Evolutionary conservation across 1,140 invertebrate genomes (phyloP).

Genomic region (Drosophila kurseongensis): DNA sequence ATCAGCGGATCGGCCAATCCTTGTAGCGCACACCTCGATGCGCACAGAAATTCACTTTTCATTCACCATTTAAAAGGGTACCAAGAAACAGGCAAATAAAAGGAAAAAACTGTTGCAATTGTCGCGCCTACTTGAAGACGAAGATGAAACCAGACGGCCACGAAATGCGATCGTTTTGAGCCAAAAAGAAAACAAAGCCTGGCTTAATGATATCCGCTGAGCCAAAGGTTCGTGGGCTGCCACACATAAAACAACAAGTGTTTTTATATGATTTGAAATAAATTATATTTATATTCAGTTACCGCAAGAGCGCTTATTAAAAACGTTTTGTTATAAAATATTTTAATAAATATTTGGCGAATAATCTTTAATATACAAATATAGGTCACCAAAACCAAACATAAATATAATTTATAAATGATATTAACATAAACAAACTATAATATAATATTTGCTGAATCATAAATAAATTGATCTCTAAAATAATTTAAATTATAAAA

Average conservation of each 20-base stretch:
- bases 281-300: neutral
- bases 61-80: slow-evolving; percentile 29
- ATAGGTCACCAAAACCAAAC: no score
- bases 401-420: no score
- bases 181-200: slow-evolving; percentile 69
- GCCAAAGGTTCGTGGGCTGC: slow-evolving; percentile 64
- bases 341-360: no score
- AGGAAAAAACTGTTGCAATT: slow-evolving; percentile 75
- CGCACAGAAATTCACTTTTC: slow-evolving; percentile 48
- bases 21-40: slow-evolving; percentile 62
- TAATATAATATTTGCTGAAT: no score
- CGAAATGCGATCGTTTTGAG: slow-evolving; percentile 43
- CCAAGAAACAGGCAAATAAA: slow-evolving; percentile 32
- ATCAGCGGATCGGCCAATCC: slow-evolving; percentile 69
- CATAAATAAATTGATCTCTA: no score
- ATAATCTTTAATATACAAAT: no score
- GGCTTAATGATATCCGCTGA: slow-evolving; percentile 77
- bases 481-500: no score
- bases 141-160: slow-evolving; percentile 38
- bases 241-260: slow-evolving; percentile 5
- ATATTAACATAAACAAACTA: no score
- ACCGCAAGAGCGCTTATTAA: no score
- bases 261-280: neutral
- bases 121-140: slow-evolving; percentile 77
- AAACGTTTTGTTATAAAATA: no score